Conservation (phyloP, 2,888 invertebrate genomes). For the Camptogramma bilineatum region DNA sequence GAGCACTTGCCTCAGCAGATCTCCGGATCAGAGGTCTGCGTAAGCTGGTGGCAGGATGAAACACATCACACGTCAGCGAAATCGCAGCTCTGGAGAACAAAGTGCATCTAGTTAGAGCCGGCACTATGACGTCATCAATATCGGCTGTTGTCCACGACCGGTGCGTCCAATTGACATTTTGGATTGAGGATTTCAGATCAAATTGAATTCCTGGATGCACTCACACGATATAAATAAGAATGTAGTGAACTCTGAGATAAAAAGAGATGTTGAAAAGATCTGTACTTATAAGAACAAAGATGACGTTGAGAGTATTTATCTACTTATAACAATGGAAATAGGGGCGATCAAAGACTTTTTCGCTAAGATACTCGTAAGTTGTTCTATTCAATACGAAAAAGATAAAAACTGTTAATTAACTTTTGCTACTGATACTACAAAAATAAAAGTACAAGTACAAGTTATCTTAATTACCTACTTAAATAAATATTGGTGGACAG, state of each 20-base stretch:
- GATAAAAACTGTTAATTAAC: too few relatives aligned
- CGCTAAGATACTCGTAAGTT: too few relatives aligned
- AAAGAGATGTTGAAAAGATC: background rate
- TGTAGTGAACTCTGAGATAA: background rate
- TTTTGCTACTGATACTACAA: too few relatives aligned
- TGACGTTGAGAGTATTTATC: too few relatives aligned
- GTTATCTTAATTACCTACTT: too few relatives aligned
- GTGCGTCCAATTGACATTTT: constrained; percentile 55
- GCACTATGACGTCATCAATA: constrained; percentile 74
- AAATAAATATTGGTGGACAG: too few relatives aligned
- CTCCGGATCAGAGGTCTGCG: constrained; percentile 42
- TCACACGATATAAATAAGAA: background rate
- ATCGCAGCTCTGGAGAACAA: constrained; percentile 73
- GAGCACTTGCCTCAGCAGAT: constrained; percentile 12
- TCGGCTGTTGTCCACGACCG: constrained; percentile 53
- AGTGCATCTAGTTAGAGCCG: constrained; percentile 77
- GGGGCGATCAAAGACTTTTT: too few relatives aligned
- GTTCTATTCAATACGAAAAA: too few relatives aligned
- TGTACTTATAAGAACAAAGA: too few relatives aligned
- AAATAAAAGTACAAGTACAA: too few relatives aligned
- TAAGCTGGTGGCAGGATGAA: constrained; percentile 59
- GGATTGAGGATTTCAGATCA: constrained; percentile 30
- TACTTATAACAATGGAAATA: too few relatives aligned
- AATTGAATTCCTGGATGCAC: background rate
- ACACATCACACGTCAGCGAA: constrained; percentile 77